phyloP scores from a whole-genome alignment of 2,888 invertebrate genomes.

The Mythimna ferrago region DNA sequence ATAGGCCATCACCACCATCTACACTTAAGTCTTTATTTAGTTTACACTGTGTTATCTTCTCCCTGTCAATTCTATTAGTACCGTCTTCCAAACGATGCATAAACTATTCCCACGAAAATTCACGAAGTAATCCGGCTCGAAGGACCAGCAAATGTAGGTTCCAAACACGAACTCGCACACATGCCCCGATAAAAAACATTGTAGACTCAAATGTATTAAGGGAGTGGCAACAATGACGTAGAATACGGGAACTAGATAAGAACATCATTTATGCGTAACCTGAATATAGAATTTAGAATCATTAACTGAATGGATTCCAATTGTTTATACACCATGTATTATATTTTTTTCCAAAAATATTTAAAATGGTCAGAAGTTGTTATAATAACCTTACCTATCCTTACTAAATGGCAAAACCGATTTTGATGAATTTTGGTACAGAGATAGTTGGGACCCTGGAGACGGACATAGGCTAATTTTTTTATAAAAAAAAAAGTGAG shows the following conservation, averaged over 20 bases:
- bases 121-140: not conserved
- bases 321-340: not conserved
- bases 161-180: not conserved
- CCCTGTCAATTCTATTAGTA: not conserved
- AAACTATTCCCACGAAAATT: not conserved
- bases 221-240: not conserved
- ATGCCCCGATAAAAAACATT: not conserved
- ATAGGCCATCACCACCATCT: not conserved
- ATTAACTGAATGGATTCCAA: no score
- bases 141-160: not conserved
- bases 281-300: no score
- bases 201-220: not conserved
- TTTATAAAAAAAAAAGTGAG: no score
- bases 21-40: not conserved
- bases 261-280: no score
- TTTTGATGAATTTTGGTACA: no score
- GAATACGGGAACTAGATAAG: not conserved
- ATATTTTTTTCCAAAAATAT: no score
- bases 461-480: no score
- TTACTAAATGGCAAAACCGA: no score
- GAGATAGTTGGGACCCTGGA: no score
- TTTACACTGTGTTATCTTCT: not conserved
- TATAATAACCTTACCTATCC: no score
- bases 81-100: not conserved
- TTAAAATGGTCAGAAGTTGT: no score